These are phyloP conservation scores for Andrena haemorrhoa DNA, from an alignment of 2,888 invertebrate species.

Conservation along the genomic window DNA sequence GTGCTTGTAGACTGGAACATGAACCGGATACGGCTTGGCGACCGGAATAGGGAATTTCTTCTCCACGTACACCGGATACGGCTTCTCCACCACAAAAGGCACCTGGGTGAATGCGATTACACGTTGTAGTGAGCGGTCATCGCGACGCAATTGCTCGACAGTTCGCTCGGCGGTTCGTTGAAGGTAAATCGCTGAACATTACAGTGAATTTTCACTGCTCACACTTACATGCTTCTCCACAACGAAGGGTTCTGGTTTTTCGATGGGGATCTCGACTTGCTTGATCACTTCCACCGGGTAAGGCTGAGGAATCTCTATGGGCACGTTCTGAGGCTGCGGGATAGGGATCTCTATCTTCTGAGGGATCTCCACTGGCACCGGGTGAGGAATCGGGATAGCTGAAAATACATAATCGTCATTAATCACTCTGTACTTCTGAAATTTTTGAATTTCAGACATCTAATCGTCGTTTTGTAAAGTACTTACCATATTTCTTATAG, in stretches of 20 bases:
- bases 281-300: conserved; percentile 85
- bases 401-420: conserved; percentile 50
- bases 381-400: conserved; percentile 87
- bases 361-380: conserved; percentile 86
- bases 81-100: conserved; percentile 87
- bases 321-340: conserved; percentile 87
- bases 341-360: conserved; percentile 86
- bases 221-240: conserved; percentile 86
- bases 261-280: conserved; percentile 87
- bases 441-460: background rate
- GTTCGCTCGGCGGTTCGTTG: too few relatives aligned
- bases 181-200: background rate
- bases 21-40: conserved; percentile 87
- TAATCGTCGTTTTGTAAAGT: background rate
- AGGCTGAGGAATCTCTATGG: conserved; percentile 84
- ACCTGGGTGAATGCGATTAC: conserved; percentile 75
- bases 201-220: background rate
- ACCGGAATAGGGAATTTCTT: conserved; percentile 87
- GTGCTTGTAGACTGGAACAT: conserved; percentile 87
- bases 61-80: conserved; percentile 87
- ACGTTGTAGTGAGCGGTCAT: background rate
- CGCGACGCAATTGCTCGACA: background rate
- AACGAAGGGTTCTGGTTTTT: conserved; percentile 86
- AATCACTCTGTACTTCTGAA: background rate
- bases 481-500: conserved; percentile 82